These are phyloP conservation scores for Cephalotes varians DNA, from an alignment of 2,888 invertebrate species.

Conservation along the genomic window DNA sequence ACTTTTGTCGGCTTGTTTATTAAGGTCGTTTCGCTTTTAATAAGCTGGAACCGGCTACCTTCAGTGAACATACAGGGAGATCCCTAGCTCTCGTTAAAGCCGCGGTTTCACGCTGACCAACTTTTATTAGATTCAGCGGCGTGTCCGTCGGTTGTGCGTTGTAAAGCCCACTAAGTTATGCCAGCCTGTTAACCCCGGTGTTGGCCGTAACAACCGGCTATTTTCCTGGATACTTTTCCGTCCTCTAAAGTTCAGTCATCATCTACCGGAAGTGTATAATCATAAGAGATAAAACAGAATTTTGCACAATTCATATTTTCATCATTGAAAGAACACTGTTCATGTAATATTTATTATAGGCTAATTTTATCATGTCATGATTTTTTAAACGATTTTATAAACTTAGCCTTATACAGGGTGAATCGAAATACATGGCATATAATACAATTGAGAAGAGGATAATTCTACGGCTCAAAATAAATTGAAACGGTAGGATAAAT, in stretches of 20 bases:
- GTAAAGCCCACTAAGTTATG: constrained; percentile 74
- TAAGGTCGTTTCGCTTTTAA: constrained; percentile 82
- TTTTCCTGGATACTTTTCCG: constrained; percentile 65
- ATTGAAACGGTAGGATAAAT: not conserved
- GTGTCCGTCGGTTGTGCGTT: constrained; percentile 65
- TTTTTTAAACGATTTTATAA: not conserved
- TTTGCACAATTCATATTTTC: not conserved
- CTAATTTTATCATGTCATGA: too few relatives aligned
- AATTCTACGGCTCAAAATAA: not conserved
- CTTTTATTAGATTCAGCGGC: constrained; percentile 81
- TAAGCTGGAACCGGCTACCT: constrained; percentile 78
- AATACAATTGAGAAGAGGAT: not conserved
- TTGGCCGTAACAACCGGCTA: constrained; percentile 61
- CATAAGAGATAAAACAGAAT: not conserved
- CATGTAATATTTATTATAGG: not conserved
- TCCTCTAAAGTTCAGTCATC: constrained; percentile 55
- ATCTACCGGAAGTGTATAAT: not conserved
- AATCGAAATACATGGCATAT: not conserved
- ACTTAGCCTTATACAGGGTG: not conserved
- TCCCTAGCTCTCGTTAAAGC: constrained; percentile 68
- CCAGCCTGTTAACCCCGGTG: constrained; percentile 68
- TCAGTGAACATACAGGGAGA: constrained; percentile 55
- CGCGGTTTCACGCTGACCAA: constrained; percentile 82
- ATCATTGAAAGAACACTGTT: not conserved
- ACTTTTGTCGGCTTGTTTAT: constrained; percentile 78